Evolutionary conservation across 2,113 vertebrate species (phyloP).

Genomic region (Chrysochloris asiatica): DNA sequence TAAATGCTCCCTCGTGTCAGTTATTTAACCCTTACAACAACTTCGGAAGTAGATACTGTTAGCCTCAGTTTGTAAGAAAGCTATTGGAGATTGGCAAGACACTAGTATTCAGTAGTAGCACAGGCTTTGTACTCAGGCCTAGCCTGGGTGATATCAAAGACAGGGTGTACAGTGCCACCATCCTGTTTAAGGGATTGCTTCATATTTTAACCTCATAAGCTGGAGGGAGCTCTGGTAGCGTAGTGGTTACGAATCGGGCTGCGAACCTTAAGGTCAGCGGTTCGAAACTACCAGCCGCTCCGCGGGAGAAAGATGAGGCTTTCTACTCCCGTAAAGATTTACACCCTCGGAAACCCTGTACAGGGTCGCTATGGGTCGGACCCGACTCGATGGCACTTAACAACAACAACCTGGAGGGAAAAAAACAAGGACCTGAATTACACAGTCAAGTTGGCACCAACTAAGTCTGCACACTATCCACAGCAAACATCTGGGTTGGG

Average conservation of each 20-base stretch:
- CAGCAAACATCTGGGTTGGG: fast-evolving
- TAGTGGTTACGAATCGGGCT: no score
- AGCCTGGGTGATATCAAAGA: not conserved
- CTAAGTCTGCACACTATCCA: not conserved
- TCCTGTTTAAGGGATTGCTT: not conserved
- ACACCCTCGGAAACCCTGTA: no score
- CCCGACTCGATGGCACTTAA: no score
- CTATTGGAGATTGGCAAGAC: not conserved
- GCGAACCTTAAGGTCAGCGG: no score
- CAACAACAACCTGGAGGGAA: no score
- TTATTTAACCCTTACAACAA: not conserved
- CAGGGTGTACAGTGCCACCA: not conserved
- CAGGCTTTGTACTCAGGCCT: not conserved
- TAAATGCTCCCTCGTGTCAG: not conserved
- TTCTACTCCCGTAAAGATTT: no score
- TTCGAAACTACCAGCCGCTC: no score
- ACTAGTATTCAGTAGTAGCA: not conserved
- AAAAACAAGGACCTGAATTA: not conserved
- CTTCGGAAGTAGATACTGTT: not conserved
- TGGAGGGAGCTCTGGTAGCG: not conserved
- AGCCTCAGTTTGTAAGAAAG: not conserved
- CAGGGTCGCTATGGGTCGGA: no score
- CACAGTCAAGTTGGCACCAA: not conserved
- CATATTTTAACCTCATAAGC: not conserved
- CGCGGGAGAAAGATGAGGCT: no score